Conservation (phyloP, 1,140 invertebrate species). For the Augochlora pura region DNA sequence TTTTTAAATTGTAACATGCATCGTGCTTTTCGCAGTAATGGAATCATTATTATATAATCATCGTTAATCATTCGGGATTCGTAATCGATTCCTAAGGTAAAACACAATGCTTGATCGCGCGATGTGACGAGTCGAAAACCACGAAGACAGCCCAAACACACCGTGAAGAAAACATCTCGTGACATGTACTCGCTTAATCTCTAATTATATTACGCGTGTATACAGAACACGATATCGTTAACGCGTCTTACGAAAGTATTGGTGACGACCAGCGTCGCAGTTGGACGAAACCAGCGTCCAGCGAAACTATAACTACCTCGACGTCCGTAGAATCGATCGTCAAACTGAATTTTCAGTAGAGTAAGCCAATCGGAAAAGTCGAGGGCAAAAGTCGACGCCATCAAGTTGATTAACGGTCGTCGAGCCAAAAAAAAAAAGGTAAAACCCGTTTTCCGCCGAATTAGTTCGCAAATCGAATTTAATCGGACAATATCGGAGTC, state of each 20-base stretch:
- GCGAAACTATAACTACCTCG: not conserved
- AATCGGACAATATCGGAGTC: not conserved
- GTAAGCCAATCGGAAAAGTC: no score
- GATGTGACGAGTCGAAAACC: not conserved
- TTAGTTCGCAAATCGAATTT: not conserved
- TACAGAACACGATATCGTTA: not conserved
- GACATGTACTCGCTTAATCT: not conserved
- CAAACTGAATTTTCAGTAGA: not conserved
- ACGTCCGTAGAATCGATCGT: not conserved
- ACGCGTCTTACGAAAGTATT: constrained; percentile 28
- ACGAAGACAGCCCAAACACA: not conserved
- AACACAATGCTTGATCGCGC: not conserved
- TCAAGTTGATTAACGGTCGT: no score
- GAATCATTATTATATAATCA: no score
- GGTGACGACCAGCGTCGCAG: constrained; percentile 63
- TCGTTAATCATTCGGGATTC: not conserved
- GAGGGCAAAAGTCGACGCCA: no score
- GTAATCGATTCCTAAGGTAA: not conserved
- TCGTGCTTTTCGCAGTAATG: no score
- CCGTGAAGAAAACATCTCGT: not conserved
- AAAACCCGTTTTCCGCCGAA: not conserved
- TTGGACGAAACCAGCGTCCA: constrained; percentile 65
- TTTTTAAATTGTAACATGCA: no score
- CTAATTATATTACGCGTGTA: not conserved
- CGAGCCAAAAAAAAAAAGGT: no score